phyloP scores from a whole-genome alignment of 2,113 vertebrate genomes.

The Gymnarchus niloticus region DNA sequence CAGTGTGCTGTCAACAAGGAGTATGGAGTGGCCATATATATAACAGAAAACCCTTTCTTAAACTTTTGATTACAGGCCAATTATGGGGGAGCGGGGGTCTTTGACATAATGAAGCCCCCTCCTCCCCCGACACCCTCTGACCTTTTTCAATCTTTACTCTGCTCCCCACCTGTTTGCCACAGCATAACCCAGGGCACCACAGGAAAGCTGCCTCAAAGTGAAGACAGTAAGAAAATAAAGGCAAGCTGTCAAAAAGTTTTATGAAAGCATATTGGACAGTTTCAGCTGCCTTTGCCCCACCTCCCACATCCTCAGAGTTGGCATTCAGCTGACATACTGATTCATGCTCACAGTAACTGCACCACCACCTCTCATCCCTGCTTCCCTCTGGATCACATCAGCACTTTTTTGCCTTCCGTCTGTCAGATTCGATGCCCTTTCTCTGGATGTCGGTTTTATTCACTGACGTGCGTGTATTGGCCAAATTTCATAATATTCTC shows the following conservation, averaged over 20 bases:
- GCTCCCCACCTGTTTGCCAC: not conserved
- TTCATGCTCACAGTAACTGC: not conserved
- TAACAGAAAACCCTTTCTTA: too few relatives aligned
- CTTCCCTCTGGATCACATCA: not conserved
- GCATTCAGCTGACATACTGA: not conserved
- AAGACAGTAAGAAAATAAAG: not conserved
- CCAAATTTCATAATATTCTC: not conserved
- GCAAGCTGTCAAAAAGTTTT: not conserved
- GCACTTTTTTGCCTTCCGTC: not conserved
- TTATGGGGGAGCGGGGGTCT: not conserved
- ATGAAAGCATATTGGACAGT: not conserved
- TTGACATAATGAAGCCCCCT: not conserved
- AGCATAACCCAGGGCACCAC: not conserved
- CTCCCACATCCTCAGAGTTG: not conserved
- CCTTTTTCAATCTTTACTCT: constrained; percentile 2
- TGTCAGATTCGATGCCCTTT: not conserved
- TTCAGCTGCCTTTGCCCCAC: not conserved
- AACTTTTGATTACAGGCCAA: not conserved
- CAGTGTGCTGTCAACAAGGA: not conserved
- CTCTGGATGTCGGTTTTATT: not conserved
- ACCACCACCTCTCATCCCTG: not conserved
- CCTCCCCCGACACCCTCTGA: not conserved
- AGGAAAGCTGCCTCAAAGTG: not conserved
- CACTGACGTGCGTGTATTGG: not conserved
- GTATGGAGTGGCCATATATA: too few relatives aligned